Evolutionary conservation across 2,113 vertebrate species (phyloP).

Genomic region (Trematocara macrostoma): DNA sequence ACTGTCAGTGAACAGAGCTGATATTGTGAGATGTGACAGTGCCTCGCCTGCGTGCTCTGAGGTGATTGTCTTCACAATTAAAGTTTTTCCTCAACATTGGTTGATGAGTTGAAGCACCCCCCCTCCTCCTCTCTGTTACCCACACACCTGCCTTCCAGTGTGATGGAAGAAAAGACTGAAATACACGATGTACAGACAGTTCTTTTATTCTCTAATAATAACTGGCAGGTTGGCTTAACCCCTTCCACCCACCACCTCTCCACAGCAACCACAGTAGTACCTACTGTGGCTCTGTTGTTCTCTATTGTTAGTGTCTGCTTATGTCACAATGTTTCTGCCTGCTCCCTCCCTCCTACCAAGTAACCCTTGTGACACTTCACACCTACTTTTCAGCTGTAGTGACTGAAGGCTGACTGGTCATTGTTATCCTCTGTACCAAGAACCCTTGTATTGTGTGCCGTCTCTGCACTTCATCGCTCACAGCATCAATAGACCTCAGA

Average conservation of each 20-base stretch:
- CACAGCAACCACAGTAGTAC: constrained; percentile 3
- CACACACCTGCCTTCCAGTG: neutral
- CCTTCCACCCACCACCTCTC: neutral
- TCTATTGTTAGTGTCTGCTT: neutral
- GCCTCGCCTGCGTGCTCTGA: neutral
- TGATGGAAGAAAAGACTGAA: neutral
- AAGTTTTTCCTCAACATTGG: neutral
- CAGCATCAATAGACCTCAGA: constrained; percentile 21
- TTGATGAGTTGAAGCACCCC: neutral
- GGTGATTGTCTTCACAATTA: neutral
- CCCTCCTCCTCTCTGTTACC: accelerated
- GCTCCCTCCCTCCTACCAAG: neutral
- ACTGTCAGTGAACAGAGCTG: constrained; percentile 26
- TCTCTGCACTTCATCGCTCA: constrained; percentile 21
- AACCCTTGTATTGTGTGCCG: constrained; percentile 33
- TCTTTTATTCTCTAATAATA: neutral
- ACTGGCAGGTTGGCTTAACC: neutral
- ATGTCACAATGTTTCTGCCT: neutral
- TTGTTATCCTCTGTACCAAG: constrained; percentile 68
- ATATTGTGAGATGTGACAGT: constrained; percentile 35
- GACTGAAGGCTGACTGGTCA: constrained; percentile 43
- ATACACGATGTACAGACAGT: neutral
- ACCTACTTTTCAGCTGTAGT: constrained; percentile 22
- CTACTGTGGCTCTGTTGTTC: constrained; percentile 4
- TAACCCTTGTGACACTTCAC: neutral